Evolutionary conservation across 2,888 invertebrate genomes (phyloP).

Genomic region (Erebia epiphron): DNA sequence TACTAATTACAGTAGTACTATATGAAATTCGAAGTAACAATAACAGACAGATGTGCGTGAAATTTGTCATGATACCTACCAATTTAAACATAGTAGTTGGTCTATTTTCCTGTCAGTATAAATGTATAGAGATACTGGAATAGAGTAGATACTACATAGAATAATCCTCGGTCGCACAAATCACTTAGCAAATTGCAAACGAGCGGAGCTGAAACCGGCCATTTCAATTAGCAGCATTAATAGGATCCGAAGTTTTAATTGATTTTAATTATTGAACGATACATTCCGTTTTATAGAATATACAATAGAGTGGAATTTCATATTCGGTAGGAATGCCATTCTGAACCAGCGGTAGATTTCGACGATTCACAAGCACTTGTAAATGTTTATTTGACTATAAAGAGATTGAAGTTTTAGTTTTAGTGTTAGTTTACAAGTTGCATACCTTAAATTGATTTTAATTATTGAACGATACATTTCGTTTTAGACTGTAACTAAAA

Average conservation of each 20-base stretch:
- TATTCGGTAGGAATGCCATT: background rate
- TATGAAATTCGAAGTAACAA: no score
- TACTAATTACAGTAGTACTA: no score
- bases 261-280: slow-evolving; percentile 27
- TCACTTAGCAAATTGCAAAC: slow-evolving; percentile 25
- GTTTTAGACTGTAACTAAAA: background rate
- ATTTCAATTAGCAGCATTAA: slow-evolving; percentile 29
- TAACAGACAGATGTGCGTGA: no score
- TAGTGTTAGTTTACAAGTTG: no score
- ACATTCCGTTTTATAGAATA: background rate
- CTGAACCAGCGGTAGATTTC: no score
- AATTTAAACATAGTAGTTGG: no score
- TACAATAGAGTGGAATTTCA: background rate
- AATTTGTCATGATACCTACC: no score
- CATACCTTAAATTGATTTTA: slow-evolving; percentile 31
- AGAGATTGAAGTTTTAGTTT: no score
- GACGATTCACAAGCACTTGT: no score
- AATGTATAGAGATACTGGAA: background rate
- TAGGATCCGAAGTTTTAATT: slow-evolving; percentile 32
- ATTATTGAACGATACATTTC: slow-evolving; percentile 13
- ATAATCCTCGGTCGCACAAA: slow-evolving; percentile 20
- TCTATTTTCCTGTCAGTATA: no score
- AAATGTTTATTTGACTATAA: no score
- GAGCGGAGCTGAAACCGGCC: slow-evolving; percentile 17
- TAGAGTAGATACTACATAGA: background rate